Conservation (phyloP, 2,797 vertebrate species). For the Gadopsis bispinosus region DNA sequence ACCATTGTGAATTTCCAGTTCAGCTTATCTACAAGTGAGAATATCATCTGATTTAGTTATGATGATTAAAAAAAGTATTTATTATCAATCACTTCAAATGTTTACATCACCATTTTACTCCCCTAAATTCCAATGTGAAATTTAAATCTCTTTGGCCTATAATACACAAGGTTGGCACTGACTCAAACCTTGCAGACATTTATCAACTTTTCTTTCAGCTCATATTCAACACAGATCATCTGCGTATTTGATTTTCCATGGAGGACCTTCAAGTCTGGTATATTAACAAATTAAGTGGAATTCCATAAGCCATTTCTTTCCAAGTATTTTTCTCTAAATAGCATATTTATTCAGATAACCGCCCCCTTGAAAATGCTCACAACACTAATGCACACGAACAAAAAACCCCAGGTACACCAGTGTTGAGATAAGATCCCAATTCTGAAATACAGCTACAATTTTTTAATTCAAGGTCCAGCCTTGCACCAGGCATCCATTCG, state of each 20-base stretch:
- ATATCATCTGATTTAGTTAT: neutral
- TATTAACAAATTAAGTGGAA: constrained; percentile 32
- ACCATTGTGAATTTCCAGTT: neutral
- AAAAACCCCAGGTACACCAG: constrained; percentile 19
- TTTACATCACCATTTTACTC: neutral
- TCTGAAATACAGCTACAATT: constrained; percentile 43
- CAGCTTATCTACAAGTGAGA: neutral
- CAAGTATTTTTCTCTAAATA: constrained; percentile 23
- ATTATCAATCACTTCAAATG: neutral
- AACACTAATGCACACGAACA: constrained; percentile 16
- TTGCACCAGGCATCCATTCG: constrained; percentile 50
- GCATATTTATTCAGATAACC: constrained; percentile 11
- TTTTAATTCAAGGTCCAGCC: constrained; percentile 63
- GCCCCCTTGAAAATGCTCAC: constrained; percentile 11
- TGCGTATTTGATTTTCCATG: constrained; percentile 6
- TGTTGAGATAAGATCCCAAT: constrained; percentile 31
- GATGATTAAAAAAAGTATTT: neutral
- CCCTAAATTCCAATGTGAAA: neutral
- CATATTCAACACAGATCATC: neutral
- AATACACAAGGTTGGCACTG: neutral
- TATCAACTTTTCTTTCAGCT: neutral
- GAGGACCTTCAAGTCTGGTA: constrained; percentile 9
- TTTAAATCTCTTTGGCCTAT: neutral
- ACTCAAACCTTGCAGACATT: neutral
- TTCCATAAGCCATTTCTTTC: neutral